phyloP scores from a whole-genome alignment of 2,888 invertebrate genomes.

The Athalia cordata region DNA sequence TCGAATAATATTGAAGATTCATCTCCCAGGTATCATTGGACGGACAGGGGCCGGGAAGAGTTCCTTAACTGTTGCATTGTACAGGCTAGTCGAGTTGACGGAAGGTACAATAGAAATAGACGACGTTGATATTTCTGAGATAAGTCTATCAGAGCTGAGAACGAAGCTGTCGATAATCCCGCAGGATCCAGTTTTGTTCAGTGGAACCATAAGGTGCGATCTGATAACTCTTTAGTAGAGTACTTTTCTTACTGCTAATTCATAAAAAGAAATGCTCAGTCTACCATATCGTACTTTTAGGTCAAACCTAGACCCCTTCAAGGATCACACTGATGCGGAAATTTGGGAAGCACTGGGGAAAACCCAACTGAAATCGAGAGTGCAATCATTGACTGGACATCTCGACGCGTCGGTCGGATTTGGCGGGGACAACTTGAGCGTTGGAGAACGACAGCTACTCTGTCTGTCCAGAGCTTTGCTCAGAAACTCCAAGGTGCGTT shows the following conservation, averaged over 20 bases:
- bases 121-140: conserved; percentile 73
- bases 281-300: conserved; percentile 58
- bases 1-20: background rate
- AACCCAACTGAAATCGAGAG: conserved; percentile 72
- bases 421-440: conserved; percentile 66
- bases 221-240: background rate
- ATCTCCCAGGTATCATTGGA: conserved; percentile 72
- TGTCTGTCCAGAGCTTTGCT: conserved; percentile 79
- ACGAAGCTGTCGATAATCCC: conserved; percentile 76
- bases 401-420: conserved; percentile 74
- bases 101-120: conserved; percentile 76
- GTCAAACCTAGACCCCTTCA: conserved; percentile 74
- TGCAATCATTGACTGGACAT: conserved; percentile 67
- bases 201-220: conserved; percentile 76
- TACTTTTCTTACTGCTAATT: background rate
- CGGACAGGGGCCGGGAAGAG: conserved; percentile 77
- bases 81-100: conserved; percentile 77
- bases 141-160: conserved; percentile 73
- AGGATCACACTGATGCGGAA: conserved; percentile 66
- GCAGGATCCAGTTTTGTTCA: conserved; percentile 80
- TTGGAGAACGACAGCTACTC: conserved; percentile 79
- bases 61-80: conserved; percentile 77
- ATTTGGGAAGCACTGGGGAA: conserved; percentile 74
- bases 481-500: conserved; percentile 74
- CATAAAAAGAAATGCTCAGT: background rate